Percentiles rank a stretch among this genome's conserved stretches.
Conservation (phyloP, 2,113 vertebrate species). For the Silurus meridionalis region DNA sequence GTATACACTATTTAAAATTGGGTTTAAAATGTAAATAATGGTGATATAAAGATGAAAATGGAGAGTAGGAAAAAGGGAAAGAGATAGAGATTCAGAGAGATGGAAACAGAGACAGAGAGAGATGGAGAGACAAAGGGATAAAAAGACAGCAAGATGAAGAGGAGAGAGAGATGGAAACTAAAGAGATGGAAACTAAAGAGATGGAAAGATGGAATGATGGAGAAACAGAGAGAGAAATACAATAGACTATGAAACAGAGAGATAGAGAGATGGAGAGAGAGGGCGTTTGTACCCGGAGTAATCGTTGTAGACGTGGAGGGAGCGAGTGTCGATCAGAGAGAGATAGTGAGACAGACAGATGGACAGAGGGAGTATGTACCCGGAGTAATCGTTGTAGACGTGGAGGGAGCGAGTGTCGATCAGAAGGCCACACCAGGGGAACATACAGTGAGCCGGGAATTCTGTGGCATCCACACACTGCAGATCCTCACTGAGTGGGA, state of each 20-base stretch:
- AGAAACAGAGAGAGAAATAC: neutral
- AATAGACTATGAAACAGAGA: neutral
- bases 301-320: constrained; percentile 82
- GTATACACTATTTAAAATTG: neutral
- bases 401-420: constrained; percentile 81
- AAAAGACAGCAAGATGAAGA: neutral
- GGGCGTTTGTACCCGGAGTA: constrained; percentile 79
- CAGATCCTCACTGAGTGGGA: constrained; percentile 65
- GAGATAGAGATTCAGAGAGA: neutral
- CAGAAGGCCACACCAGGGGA: constrained; percentile 91
- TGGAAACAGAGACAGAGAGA: no score
- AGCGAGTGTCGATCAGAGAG: constrained; percentile 76
- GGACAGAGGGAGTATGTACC: constrained; percentile 64
- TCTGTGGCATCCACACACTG: constrained; percentile 56
- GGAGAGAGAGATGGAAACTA: neutral
- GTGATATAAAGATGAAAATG: neutral
- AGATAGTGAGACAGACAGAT: neutral
- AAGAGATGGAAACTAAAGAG: neutral
- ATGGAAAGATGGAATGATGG: neutral
- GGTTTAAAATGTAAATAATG: neutral
- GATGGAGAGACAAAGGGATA: neutral
- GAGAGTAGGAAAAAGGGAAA: neutral
- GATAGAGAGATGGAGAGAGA: neutral
- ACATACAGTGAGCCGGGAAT: constrained; percentile 73
- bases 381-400: constrained; percentile 84